Percentiles rank a stretch among this genome's conserved stretches.
These are phyloP conservation scores for Lepus townsendii DNA, from an alignment of 2,797 vertebrate species.

Conservation along the genomic window DNA sequence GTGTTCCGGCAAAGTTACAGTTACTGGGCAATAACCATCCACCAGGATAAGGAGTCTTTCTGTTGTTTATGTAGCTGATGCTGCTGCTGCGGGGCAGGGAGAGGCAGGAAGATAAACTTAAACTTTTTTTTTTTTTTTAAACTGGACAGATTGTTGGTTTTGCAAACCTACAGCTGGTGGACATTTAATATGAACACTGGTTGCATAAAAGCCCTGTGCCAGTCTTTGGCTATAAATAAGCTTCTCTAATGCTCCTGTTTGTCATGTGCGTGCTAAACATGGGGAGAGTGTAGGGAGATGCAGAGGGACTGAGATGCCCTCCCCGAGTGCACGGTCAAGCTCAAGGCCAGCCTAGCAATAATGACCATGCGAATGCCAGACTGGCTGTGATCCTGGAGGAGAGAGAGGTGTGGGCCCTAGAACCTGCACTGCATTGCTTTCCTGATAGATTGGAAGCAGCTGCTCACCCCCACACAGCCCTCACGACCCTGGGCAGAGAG, in stretches of 20 bases:
- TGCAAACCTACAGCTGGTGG: slow-evolving; percentile 25
- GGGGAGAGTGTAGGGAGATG: neutral
- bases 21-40: slow-evolving; percentile 43
- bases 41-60: slow-evolving; percentile 39
- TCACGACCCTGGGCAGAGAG: neutral
- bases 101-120: slow-evolving; percentile 2
- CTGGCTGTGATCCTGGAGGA: neutral
- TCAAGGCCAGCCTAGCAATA: neutral
- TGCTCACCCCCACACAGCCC: neutral
- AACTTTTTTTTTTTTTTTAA: neutral
- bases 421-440: neutral
- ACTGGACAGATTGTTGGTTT: slow-evolving; percentile 59
- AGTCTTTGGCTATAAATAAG: slow-evolving; percentile 54
- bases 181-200: slow-evolving; percentile 55
- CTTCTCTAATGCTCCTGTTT: slow-evolving; percentile 34
- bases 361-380: neutral
- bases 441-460: neutral
- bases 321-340: neutral
- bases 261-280: neutral
- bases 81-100: neutral
- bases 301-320: neutral
- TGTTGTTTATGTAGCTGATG: slow-evolving; percentile 48
- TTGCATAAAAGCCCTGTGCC: slow-evolving; percentile 3
- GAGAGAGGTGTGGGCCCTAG: neutral
- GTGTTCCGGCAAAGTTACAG: slow-evolving; percentile 65